phyloP scores from a whole-genome alignment of 2,888 invertebrate species.

The Nasonia oneida region DNA sequence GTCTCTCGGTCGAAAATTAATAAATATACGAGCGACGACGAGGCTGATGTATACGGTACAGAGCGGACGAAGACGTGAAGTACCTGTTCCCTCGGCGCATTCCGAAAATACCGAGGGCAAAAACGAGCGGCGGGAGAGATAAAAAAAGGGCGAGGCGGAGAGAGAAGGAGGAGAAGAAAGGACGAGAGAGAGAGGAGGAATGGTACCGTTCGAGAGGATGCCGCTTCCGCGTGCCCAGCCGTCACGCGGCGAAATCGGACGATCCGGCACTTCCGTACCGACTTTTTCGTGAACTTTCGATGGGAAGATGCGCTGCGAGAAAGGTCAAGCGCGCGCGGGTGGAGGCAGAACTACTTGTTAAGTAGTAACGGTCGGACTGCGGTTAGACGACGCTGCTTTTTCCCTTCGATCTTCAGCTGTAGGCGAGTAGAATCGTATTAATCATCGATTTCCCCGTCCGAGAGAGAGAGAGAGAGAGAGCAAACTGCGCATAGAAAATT shows the following conservation, averaged over 20 bases:
- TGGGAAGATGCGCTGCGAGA: conserved; percentile 7
- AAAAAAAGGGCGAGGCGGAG: neutral
- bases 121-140: conserved; percentile 28
- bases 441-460: conserved; percentile 30
- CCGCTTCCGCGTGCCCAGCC: conserved; percentile 42
- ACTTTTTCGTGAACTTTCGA: conserved; percentile 46
- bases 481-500: conserved; percentile 29
- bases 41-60: neutral
- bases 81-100: conserved; percentile 43
- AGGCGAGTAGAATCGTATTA: conserved; percentile 15
- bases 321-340: neutral
- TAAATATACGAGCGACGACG: conserved; percentile 1
- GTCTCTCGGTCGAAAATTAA: neutral
- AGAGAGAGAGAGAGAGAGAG: neutral
- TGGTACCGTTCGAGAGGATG: conserved; percentile 45
- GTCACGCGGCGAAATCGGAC: conserved; percentile 51
- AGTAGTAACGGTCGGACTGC: conserved; percentile 6
- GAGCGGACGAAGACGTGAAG: neutral
- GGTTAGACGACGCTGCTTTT: neutral
- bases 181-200: conserved; percentile 15
- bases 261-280: conserved; percentile 51
- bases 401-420: neutral
- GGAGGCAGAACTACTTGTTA: neutral
- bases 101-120: conserved; percentile 52
- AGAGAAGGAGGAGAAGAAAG: neutral